phyloP scores from a whole-genome alignment of 2,888 invertebrate genomes.

The Chrysolina americana region DNA sequence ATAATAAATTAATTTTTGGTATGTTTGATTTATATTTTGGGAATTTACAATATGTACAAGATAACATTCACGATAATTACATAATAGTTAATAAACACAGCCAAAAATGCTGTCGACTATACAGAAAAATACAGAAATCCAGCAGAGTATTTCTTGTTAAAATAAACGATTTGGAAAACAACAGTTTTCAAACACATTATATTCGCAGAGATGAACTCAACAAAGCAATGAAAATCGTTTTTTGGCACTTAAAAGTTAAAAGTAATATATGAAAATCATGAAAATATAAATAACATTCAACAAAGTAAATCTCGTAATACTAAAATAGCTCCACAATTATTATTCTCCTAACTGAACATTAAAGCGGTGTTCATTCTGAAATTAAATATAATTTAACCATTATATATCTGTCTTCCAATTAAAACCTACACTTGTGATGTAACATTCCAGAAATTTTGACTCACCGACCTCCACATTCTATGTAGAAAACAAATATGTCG shows the following conservation, averaged over 20 bases:
- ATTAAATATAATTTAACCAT: neutral
- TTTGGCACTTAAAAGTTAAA: constrained; percentile 18
- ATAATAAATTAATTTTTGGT: constrained; percentile 61
- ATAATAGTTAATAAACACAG: constrained; percentile 64
- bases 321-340: neutral
- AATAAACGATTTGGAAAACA: constrained; percentile 28
- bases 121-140: constrained; percentile 61
- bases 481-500: neutral
- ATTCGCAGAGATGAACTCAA: neutral
- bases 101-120: constrained; percentile 67
- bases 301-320: neutral
- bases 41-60: constrained; percentile 62
- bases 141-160: constrained; percentile 51
- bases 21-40: constrained; percentile 57
- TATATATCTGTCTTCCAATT: neutral
- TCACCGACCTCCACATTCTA: neutral
- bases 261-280: neutral
- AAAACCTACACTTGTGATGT: neutral
- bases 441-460: neutral
- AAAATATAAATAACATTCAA: neutral
- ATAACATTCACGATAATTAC: constrained; percentile 50
- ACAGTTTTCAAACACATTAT: neutral
- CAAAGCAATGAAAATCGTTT: constrained; percentile 6
- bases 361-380: neutral
- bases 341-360: neutral